Conservation (phyloP, 2,888 invertebrate genomes). For the Stenodema calcarata region DNA sequence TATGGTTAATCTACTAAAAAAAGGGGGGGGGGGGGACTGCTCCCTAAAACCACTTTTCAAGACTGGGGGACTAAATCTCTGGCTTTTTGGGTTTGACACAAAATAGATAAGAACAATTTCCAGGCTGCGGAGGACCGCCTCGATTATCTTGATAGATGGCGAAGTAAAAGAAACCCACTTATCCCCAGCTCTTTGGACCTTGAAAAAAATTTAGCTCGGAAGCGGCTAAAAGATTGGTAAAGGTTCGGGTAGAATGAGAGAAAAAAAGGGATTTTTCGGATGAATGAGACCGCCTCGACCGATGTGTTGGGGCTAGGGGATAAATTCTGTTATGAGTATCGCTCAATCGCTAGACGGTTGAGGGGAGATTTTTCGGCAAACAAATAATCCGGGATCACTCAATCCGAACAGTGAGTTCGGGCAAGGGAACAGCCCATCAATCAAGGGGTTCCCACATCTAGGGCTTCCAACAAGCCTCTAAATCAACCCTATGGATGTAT, state of each 20-base stretch:
- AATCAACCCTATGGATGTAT: constrained; percentile 18
- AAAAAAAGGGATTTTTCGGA: neutral
- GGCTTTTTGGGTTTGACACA: neutral
- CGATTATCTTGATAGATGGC: neutral
- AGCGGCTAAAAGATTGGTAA: constrained; percentile 9
- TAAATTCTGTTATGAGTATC: constrained; percentile 21
- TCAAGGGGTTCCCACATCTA: neutral
- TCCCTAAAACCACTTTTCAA: neutral
- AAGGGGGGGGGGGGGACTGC: no score
- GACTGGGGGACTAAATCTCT: neutral
- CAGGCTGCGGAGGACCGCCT: neutral
- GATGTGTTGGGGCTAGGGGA: neutral
- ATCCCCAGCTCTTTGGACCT: neutral
- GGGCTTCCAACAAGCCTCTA: neutral
- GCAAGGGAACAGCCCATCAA: neutral
- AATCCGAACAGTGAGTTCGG: neutral
- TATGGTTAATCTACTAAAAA: no score
- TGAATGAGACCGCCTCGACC: neutral
- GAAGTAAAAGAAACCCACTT: constrained; percentile 4
- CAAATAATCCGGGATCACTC: constrained; percentile 14
- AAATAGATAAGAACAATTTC: constrained; percentile 1
- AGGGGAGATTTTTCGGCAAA: constrained; percentile 22
- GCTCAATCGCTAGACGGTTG: constrained; percentile 33
- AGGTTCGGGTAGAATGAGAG: neutral
- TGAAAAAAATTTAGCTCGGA: neutral